Conservation (phyloP, 2,888 invertebrate species). For the Agrochola lychnidis region DNA sequence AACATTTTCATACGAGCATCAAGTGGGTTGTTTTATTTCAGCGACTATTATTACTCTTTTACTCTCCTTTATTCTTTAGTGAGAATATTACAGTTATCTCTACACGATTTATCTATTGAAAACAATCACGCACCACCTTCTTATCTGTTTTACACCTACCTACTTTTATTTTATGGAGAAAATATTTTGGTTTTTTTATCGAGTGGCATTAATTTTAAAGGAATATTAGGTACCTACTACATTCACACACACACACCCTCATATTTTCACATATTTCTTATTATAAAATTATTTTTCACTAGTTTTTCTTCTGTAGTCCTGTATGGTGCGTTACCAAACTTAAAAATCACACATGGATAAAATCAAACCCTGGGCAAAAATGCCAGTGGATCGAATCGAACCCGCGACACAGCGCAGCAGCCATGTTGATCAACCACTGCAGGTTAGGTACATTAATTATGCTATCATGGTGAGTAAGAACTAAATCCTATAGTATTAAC, state of each 20-base stretch:
- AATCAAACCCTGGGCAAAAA: not conserved
- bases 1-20: conserved; percentile 91
- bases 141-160: conserved; percentile 27
- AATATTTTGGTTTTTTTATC: conserved; percentile 30
- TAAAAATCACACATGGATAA: not conserved
- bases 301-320: not conserved
- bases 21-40: conserved; percentile 72
- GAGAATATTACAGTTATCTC: conserved; percentile 12
- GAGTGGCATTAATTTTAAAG: not conserved
- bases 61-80: conserved; percentile 7
- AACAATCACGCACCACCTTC: conserved; percentile 33
- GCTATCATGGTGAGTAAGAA: too few relatives aligned
- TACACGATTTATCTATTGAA: conserved; percentile 30
- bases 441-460: too few relatives aligned
- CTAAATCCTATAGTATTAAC: too few relatives aligned
- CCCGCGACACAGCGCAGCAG: not conserved
- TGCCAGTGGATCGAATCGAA: conserved; percentile 13
- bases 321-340: too few relatives aligned
- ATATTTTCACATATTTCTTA: not conserved
- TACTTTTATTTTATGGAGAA: conserved; percentile 8
- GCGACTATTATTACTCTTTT: not conserved
- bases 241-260: too few relatives aligned
- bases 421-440: not conserved
- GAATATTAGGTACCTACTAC: not conserved
- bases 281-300: not conserved